Evolutionary conservation across 1,140 invertebrate genomes (phyloP), one percentile per base, ranked within the genome.

Genomic region (Eurytemora carolleeae): DNA sequence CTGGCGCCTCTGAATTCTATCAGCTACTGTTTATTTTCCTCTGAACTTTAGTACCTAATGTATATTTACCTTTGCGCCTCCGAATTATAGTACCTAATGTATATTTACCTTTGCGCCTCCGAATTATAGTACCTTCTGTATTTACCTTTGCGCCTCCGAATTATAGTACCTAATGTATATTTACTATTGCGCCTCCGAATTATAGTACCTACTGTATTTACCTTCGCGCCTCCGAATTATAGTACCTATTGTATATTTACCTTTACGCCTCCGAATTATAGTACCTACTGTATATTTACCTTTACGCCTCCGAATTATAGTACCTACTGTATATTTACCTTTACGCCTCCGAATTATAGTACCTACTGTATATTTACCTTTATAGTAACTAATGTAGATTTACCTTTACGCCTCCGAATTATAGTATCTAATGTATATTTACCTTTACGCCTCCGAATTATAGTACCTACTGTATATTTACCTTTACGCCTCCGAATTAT

Each of bases 141-240:
- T 24, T 80, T 76, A n/a, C n/a, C n/a, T n/a, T n/a, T n/a, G n/a
- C n/a, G n/a, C n/a, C n/a, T n/a, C n/a, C n/a, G n/a, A n/a, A n/a
- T n/a, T n/a, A n/a, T n/a, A n/a, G n/a, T n/a, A n/a, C n/a, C n/a
- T n/a, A n/a, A n/a, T n/a, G n/a, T n/a, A n/a, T n/a, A n/a, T n/a
- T n/a, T n/a, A n/a, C n/a, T n/a, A n/a, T n/a, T n/a, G n/a, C 2
- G 81, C 63, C 31, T 71, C 67, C 23, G 79, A 69, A 44, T 12
- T 44, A n/a, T 12, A 12, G 7, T 12, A 12, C 7, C 31, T 12
- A 44, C 7, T 44, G 31, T n/a, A n/a, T 44, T 44, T 44, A 44
- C 31, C 79, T 97, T 98, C 63, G 91, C 96, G 65, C 96, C 96
- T 64, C 96, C 96, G 75, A 95, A 99, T 76, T 99, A 95, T 0